Evolutionary conservation across 2,113 vertebrate species (phyloP).

Genomic region (Channa maculata): DNA sequence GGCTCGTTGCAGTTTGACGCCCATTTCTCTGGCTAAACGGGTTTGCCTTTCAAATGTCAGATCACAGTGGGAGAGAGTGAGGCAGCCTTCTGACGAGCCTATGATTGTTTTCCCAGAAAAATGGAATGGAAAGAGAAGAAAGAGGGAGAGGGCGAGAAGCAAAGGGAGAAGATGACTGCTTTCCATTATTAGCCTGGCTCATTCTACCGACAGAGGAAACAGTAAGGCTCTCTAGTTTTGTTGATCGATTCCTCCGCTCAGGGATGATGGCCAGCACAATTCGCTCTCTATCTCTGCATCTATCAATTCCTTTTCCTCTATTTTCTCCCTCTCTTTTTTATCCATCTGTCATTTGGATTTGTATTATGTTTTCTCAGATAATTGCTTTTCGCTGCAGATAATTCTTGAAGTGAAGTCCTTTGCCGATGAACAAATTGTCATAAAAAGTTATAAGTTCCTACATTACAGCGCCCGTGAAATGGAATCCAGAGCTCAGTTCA

Average conservation of each 20-base stretch:
- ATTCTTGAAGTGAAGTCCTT: constrained; percentile 56
- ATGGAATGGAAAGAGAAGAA: constrained; percentile 39
- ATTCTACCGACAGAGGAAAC: constrained; percentile 69
- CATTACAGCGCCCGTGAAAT: constrained; percentile 39
- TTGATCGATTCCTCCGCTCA: constrained; percentile 68
- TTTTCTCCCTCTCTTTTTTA: constrained; percentile 33
- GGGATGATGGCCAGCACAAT: constrained; percentile 71
- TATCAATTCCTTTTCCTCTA: constrained; percentile 29
- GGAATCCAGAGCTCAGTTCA: constrained; percentile 50
- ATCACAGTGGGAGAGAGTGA: constrained; percentile 56
- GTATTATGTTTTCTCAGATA: constrained; percentile 70
- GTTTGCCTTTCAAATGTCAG: constrained; percentile 76
- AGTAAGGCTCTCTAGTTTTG: constrained; percentile 54
- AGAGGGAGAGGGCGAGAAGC: constrained; percentile 8
- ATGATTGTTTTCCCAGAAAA: constrained; percentile 66
- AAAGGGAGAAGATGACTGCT: constrained; percentile 65
- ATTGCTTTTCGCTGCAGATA: constrained; percentile 65
- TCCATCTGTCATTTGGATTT: constrained; percentile 54
- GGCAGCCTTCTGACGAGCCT: constrained; percentile 47
- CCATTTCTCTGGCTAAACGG: constrained; percentile 57
- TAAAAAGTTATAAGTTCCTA: constrained; percentile 65
- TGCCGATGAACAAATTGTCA: constrained; percentile 59
- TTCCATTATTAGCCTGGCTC: constrained; percentile 71
- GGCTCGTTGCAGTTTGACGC: constrained; percentile 53
- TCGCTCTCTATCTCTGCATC: constrained; percentile 40